Conservation (phyloP, 2,888 invertebrate genomes). For the Gymnocheta viridis region DNA sequence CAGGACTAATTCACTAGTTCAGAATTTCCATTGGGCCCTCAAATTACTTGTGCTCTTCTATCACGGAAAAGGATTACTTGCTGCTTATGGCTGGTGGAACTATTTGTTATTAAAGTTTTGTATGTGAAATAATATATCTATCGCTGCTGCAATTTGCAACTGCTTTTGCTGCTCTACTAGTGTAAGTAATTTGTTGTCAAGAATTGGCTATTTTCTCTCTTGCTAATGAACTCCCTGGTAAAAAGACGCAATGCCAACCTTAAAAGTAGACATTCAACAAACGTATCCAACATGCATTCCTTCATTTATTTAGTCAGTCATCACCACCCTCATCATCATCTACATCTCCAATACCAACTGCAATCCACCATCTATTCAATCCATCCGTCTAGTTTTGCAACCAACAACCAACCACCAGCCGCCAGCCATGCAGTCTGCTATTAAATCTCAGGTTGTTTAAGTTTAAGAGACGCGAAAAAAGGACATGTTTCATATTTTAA, state of each 20-base stretch:
- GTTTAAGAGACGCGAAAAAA: slow-evolving; percentile 5
- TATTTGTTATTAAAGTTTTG: too few relatives aligned
- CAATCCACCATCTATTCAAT: slow-evolving; percentile 4
- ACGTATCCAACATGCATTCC: slow-evolving; percentile 11
- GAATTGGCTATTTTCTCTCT: slow-evolving; percentile 20
- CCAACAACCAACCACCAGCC: slow-evolving; percentile 40
- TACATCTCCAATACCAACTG: neutral
- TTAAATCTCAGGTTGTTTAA: slow-evolving; percentile 47
- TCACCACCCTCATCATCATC: neutral
- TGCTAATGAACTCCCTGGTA: slow-evolving; percentile 42
- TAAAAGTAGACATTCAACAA: slow-evolving; percentile 56
- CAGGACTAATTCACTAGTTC: too few relatives aligned
- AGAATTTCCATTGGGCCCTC: too few relatives aligned
- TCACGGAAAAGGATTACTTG: too few relatives aligned
- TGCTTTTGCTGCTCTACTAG: neutral
- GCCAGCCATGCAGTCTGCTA: slow-evolving; percentile 46
- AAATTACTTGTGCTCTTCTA: too few relatives aligned
- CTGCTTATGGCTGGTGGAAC: too few relatives aligned
- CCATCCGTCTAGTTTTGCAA: slow-evolving; percentile 30
- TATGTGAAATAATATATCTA: too few relatives aligned
- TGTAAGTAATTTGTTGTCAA: slow-evolving; percentile 52
- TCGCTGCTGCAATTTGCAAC: neutral
- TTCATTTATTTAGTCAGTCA: neutral
- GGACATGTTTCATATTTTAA: slow-evolving; percentile 31
- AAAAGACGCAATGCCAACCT: slow-evolving; percentile 25